Base-by-base conservation (phyloP, 2,888 invertebrate genomes). In the Meliscaeva auricollis region DNA sequence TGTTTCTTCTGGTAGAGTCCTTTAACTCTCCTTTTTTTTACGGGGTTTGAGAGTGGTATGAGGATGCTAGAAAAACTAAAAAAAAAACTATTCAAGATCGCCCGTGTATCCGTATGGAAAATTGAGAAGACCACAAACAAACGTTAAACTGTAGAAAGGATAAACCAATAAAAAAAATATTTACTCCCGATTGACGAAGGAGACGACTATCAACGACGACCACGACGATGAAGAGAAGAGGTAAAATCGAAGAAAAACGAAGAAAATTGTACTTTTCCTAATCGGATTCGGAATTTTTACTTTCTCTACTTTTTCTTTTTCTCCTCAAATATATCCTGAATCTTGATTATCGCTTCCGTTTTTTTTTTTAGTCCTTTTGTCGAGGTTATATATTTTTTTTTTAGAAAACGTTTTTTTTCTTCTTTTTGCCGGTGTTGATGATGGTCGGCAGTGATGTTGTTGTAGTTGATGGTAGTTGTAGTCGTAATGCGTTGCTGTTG, bases 291-390 rank as follows among this genome's bases (percentile, higher is more conserved):
- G 78, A 54, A 62, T 69, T 58, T 73, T 60, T 46, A 58, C 56
- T 72, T 32, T 26, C 26, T 15, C 15, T 52, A 52, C 20, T 20
- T 46, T 7, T 17, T 30, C 13, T 35, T 58, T 30, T 8, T 20
- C 46, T 17, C 41, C 32, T 46, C 48, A 54, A 64, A 77, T 68
- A 82, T 76, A 77, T 78, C 62, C 78, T 54, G 73, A 79, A 83
- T 79, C 78, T 78, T 83, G 83, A 83, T 83, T 83, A 83, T 83
- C 69, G 68, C 52, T 83, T 83, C 66, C 72, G 77, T 73, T 64
- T 46, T 38, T 38, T 68, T 11, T 48, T 56, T 54, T 41, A 30
- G 35, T 62, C 64, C 62, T 44, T 44, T 44, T 48, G 8, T 4
- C 3, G 41, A 70, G 5, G 62, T 81, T 76, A 70, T 81, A 70